Conservation (phyloP, 2,888 invertebrate genomes). For the Baccha elongata region DNA sequence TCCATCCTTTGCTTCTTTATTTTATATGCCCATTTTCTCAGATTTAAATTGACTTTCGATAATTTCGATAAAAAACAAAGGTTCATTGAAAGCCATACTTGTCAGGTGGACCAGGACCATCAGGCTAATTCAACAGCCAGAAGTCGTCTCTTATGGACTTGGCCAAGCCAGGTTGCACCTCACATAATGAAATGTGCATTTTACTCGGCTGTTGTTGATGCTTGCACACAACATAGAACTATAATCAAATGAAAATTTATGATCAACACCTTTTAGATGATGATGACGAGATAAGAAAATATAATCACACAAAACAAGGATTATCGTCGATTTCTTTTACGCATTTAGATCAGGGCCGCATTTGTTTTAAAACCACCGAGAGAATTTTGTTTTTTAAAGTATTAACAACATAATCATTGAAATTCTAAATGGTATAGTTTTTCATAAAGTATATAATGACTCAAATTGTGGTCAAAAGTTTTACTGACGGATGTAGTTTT, state of each 20-base stretch:
- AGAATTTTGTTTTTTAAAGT: no score
- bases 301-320: constrained; percentile 59
- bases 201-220: constrained; percentile 44
- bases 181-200: constrained; percentile 59
- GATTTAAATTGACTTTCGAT: constrained; percentile 65
- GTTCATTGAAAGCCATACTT: neutral
- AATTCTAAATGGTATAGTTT: no score
- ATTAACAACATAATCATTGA: no score
- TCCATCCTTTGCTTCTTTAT: neutral
- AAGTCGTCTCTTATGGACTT: constrained; percentile 36
- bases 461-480: no score
- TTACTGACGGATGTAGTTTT: no score
- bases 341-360: constrained; percentile 12
- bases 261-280: constrained; percentile 81
- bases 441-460: no score
- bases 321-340: constrained; percentile 27
- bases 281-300: constrained; percentile 66
- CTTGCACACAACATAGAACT: constrained; percentile 63
- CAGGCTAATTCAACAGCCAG: constrained; percentile 38
- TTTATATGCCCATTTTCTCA: constrained; percentile 18
- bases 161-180: constrained; percentile 13
- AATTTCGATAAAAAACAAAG: constrained; percentile 36
- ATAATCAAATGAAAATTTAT: constrained; percentile 82
- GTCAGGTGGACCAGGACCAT: constrained; percentile 43
- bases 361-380: no score